Base-by-base conservation (phyloP, 1,140 invertebrate genomes). In the Tetramorium simillimum region DNA sequence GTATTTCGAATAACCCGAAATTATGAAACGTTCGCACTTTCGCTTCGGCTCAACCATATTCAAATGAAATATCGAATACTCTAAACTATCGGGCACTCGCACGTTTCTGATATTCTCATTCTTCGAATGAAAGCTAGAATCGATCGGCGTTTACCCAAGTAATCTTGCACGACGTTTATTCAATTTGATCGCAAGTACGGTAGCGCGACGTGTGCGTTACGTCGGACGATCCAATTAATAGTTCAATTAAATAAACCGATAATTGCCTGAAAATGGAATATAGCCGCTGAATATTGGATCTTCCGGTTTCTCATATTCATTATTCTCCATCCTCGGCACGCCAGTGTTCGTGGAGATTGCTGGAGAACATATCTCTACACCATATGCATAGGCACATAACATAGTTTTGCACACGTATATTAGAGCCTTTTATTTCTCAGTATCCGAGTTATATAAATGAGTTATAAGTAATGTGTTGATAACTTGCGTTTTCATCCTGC, bases 171-270 rank as follows among this genome's bases (percentile, higher is more conserved):
- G 85, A 89, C 86, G 69, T 89, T 91, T 72, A 80, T 91, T 88
- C 87, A 78, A 89, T 93, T 91, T 82, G 84, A 76, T 65, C 84
- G 81, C 81, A 67, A 76, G 87, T 73, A 77, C 78, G 78, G 62
- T 21, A 56, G 69, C 69, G 67, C 80, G 80, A 84, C 80, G 40
- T 72, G 85, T 87, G 87, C 77, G 88, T 89, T 88, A 91, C 86
- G 86, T 75, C 80, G 85, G 70, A 77, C 89, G 88, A 86, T 88
- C 90, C 90, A 93, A 94, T 94, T 93, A 94, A 87, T 93, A 90
- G 92, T 93, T 94, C 91, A 89, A 94, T 94, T 93, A 93, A 94
- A 94, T 93, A 93, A 94, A 92, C 93, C 93, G 91, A 94, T 94
- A 93, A 94, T 93, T 94, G 92, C 88, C 88, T 89, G 88, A 92